Evolutionary conservation across 2,113 vertebrate species (phyloP).

Genomic region (Tor tambroides): DNA sequence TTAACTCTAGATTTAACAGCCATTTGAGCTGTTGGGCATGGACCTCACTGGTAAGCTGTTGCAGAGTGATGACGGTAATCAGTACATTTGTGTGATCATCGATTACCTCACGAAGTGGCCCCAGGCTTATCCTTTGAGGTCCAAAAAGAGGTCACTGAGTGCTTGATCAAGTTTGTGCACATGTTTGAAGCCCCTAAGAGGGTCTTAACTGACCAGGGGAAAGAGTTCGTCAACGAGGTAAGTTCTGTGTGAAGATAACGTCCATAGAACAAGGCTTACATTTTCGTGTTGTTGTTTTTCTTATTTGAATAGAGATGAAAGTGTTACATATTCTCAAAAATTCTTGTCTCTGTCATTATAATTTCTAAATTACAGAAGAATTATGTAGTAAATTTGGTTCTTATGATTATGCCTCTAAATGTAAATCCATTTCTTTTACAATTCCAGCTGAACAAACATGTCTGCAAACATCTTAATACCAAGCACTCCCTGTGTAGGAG

Average conservation of each 20-base stretch:
- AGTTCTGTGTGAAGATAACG: too few relatives aligned
- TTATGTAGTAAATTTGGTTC: too few relatives aligned
- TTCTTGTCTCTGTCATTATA: too few relatives aligned
- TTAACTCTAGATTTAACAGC: background rate
- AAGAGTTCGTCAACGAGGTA: background rate
- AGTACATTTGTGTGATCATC: background rate
- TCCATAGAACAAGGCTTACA: too few relatives aligned
- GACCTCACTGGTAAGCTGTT: background rate
- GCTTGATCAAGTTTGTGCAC: background rate
- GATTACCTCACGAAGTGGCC: background rate
- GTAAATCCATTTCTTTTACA: too few relatives aligned
- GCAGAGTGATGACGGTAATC: background rate
- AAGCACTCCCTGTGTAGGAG: background rate
- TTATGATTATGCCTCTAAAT: too few relatives aligned
- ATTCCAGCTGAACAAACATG: too few relatives aligned
- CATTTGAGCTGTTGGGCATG: background rate
- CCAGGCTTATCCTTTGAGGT: background rate
- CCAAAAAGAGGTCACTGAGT: background rate
- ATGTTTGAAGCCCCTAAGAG: background rate
- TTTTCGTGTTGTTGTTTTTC: too few relatives aligned
- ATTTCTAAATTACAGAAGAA: too few relatives aligned
- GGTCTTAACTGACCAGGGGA: background rate
- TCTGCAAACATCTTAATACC: too few relatives aligned
- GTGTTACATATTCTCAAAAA: too few relatives aligned
- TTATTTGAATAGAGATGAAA: too few relatives aligned